Evolutionary conservation across 2,797 vertebrate species (phyloP), one percentile per base, ranked within the genome.

Genomic region (Arnoldichthys spilopterus): DNA sequence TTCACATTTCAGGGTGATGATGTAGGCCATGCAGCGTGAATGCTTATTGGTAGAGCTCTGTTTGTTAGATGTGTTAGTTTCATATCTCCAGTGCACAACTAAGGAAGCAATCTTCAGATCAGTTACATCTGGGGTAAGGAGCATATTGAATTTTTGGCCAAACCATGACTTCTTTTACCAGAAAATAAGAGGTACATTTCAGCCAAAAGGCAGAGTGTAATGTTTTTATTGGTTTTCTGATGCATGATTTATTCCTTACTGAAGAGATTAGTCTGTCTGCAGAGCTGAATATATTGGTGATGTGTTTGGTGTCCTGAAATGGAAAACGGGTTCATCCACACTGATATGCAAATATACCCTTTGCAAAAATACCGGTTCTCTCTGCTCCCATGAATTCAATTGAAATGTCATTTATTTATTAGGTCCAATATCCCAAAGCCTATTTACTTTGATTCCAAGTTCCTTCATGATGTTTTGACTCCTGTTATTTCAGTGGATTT

Each of bases 151-250:
- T 40, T 40, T 58, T 13, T 59, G 24, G 3, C 56, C 24, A 51
- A 6, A n/a, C n/a, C 53, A 15, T 67, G 12, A 26, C 16, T 24
- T 45, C 22, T 12, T n/a, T 20, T 37, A 11, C 40, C 13, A 22
- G 0, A 20, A 40, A 22, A 5, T n/a, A 64, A 40, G 15, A 26
- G 30, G 22, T 30, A 34, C 8, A 40, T 63, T 24, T 63, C 22
- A 75, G 22, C 32, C 24, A 30, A 45, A 51, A 69, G 24, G 30
- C 53, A 32, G 1, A 24, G 59, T 18, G 1, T 61, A 43, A 43
- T 28, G 54, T 54, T 2, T 47, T 74, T 53, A 56, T 77, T 82
- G 43, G 28, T 77, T 73, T 77, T 54, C 45, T 16, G 7, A 37
- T 70, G 56, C 49, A 63, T 78, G 9, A 63, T 53, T 68, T 2